Percentiles rank a stretch among this genome's conserved stretches.
Conservation (phyloP, 1,140 invertebrate species). For the Eumaeus atala region DNA sequence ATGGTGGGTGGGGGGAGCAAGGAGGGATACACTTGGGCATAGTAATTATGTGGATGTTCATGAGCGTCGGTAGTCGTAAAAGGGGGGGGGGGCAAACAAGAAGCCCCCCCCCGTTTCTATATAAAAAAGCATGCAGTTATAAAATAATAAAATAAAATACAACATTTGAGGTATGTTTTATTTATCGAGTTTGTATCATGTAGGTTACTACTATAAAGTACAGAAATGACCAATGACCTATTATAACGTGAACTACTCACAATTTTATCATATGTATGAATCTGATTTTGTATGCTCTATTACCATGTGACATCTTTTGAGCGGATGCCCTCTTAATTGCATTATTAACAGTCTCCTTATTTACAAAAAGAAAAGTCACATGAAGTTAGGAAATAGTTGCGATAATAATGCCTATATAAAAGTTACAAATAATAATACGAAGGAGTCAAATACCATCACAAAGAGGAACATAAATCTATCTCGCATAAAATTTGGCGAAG, state of each 20-base stretch:
- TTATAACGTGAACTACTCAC: conserved; percentile 69
- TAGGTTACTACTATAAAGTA: conserved; percentile 72
- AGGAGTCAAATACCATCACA: no score
- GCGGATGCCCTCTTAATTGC: conserved; percentile 61
- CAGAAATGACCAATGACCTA: conserved; percentile 66
- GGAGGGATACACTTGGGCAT: no score
- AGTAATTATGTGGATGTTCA: no score
- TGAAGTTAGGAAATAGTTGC: conserved; percentile 26
- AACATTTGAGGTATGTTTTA: conserved; percentile 69
- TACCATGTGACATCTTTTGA: conserved; percentile 59
- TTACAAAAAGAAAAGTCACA: conserved; percentile 39
- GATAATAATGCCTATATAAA: not conserved
- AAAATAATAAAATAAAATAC: conserved; percentile 40
- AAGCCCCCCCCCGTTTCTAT: no score
- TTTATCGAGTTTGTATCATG: conserved; percentile 73
- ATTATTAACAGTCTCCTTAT: conserved; percentile 51
- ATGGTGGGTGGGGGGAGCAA: no score
- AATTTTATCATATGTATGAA: conserved; percentile 60
- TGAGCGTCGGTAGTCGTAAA: no score
- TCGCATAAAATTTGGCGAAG: no score
- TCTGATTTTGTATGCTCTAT: conserved; percentile 62
- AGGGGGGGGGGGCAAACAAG: no score
- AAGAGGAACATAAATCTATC: no score
- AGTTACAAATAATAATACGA: no score
- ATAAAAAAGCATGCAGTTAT: not conserved